phyloP scores from a whole-genome alignment of 2,113 vertebrate genomes.

The Edolisoma coerulescens region DNA sequence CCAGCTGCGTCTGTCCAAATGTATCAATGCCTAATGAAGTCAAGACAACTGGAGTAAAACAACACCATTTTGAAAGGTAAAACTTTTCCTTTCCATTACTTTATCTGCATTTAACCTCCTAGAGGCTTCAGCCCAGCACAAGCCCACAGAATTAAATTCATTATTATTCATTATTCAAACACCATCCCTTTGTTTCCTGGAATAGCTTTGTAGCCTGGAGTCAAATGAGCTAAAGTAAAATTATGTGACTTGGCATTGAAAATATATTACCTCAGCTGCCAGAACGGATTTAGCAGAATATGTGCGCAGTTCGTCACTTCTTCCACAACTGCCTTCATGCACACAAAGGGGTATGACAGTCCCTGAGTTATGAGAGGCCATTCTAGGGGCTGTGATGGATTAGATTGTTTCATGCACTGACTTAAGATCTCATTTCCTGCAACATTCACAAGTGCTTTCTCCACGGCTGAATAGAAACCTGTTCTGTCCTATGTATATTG shows the following conservation, averaged over 20 bases:
- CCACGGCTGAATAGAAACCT: constrained; percentile 68
- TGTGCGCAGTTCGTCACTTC: constrained; percentile 75
- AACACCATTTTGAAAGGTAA: neutral
- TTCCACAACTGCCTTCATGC: constrained; percentile 70
- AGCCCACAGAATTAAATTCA: constrained; percentile 72
- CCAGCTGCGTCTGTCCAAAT: neutral
- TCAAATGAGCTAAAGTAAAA: constrained; percentile 83
- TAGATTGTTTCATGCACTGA: constrained; percentile 83
- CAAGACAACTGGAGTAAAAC: neutral
- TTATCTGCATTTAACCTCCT: constrained; percentile 56
- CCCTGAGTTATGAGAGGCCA: constrained; percentile 80
- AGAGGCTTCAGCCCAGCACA: constrained; percentile 55
- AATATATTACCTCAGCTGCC: constrained; percentile 80
- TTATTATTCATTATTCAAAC: constrained; percentile 79
- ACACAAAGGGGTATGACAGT: constrained; percentile 71
- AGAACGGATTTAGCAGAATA: constrained; percentile 81
- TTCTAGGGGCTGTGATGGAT: constrained; percentile 80
- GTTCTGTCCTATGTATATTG: constrained; percentile 24
- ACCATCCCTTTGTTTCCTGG: constrained; percentile 78
- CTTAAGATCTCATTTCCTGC: constrained; percentile 85
- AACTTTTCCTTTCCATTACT: constrained; percentile 63
- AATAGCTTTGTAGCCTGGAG: constrained; percentile 80
- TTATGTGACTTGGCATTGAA: constrained; percentile 82
- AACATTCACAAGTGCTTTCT: constrained; percentile 79
- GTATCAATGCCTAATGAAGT: neutral